A percentile compares a stretch with the other conserved stretches of the same genome.
These are phyloP conservation scores for Acromyrmex charruanus DNA, from an alignment of 1,140 invertebrate species.

Conservation along the genomic window DNA sequence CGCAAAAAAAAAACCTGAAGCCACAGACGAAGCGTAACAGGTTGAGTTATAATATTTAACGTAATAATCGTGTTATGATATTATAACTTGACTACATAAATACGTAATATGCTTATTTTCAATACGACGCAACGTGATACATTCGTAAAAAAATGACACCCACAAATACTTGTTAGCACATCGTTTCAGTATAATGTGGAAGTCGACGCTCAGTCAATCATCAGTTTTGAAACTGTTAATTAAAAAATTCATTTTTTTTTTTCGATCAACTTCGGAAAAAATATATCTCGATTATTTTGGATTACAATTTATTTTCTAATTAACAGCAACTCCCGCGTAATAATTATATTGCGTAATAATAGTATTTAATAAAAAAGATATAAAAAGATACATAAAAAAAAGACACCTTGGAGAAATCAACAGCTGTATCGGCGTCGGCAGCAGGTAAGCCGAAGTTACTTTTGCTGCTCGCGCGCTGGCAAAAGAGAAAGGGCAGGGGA, in stretches of 20 bases:
- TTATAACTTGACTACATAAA: conserved; percentile 46
- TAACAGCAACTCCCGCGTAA: neutral
- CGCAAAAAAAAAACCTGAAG: conserved; percentile 51
- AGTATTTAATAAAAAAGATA: neutral
- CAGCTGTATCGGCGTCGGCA: conserved; percentile 69
- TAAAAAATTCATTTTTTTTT: neutral
- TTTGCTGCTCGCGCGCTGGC: conserved; percentile 67
- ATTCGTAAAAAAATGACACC: neutral
- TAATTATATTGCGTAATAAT: neutral
- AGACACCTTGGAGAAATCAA: conserved; percentile 72
- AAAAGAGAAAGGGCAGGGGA: conserved; percentile 49
- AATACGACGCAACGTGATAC: neutral
- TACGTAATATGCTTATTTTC: conserved; percentile 33
- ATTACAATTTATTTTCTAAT: neutral
- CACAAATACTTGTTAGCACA: neutral
- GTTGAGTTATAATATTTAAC: neutral
- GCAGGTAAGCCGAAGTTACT: conserved; percentile 68
- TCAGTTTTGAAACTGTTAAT: neutral
- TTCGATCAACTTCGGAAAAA: neutral
- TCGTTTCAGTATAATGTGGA: neutral
- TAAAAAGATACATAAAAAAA: neutral
- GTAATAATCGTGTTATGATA: conserved; percentile 30
- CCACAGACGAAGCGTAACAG: conserved; percentile 45
- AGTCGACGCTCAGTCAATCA: neutral
- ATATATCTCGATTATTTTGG: neutral